A percentile compares a stretch with the other conserved stretches of the same genome.
Conservation (phyloP, 2,888 invertebrate species). For the Cotesia congregata region DNA sequence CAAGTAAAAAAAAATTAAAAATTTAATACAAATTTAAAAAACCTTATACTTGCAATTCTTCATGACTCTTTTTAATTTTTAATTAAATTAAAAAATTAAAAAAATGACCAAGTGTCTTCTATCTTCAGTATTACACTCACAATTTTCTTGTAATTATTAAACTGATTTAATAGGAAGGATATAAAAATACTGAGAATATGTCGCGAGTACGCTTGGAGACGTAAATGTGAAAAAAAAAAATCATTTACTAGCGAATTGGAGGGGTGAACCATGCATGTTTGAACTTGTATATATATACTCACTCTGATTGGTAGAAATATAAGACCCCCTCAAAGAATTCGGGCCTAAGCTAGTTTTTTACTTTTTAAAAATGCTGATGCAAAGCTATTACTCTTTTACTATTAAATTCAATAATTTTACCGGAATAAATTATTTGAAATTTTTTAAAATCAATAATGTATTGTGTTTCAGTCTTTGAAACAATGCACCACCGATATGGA, state of each 20-base stretch:
- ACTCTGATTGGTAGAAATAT: constrained; percentile 30
- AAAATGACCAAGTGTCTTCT: no score
- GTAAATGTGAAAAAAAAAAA: background rate
- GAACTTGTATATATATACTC: constrained; percentile 58
- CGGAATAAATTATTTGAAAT: background rate
- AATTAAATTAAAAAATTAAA: no score
- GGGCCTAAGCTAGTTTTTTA: constrained; percentile 1
- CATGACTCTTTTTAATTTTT: no score
- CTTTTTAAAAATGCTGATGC: background rate
- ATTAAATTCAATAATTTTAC: background rate
- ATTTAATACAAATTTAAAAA: no score
- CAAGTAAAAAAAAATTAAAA: no score
- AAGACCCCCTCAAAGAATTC: constrained; percentile 45
- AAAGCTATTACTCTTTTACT: background rate
- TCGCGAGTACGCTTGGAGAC: background rate
- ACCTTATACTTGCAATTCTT: no score
- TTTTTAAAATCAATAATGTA: constrained; percentile 1
- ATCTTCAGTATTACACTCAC: background rate
- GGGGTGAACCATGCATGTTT: constrained; percentile 56
- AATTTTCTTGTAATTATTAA: background rate
- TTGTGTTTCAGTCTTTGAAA: constrained; percentile 71
- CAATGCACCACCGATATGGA: constrained; percentile 79
- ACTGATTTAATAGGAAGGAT: background rate
- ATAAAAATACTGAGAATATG: background rate
- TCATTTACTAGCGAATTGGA: constrained; percentile 17